phyloP scores from a whole-genome alignment of 2,113 vertebrate genomes.

The Pelobates fuscus region DNA sequence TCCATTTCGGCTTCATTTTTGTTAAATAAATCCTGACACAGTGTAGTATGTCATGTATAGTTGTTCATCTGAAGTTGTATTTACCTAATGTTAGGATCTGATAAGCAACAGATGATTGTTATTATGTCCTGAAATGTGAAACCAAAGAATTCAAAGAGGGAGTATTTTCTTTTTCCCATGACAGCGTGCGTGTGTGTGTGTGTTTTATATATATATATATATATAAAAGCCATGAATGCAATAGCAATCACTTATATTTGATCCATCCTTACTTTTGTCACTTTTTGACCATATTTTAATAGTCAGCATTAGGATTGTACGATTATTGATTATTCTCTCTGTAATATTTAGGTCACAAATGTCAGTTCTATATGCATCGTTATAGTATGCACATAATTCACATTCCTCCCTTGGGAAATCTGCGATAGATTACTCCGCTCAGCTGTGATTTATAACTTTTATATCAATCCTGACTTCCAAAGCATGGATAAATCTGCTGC shows the following conservation, averaged over 20 bases:
- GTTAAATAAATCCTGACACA: too few relatives aligned
- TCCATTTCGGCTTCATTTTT: too few relatives aligned
- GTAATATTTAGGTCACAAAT: conserved; percentile 55
- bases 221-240: not conserved
- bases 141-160: too few relatives aligned
- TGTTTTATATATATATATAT: not conserved
- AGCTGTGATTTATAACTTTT: conserved; percentile 65
- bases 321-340: conserved; percentile 44
- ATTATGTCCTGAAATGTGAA: too few relatives aligned
- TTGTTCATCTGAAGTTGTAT: too few relatives aligned
- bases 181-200: too few relatives aligned
- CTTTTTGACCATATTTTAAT: not conserved
- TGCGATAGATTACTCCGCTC: conserved; percentile 60
- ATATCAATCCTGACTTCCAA: conserved; percentile 62
- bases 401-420: conserved; percentile 64
- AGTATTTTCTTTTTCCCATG: too few relatives aligned
- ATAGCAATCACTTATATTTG: not conserved
- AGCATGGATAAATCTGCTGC: conserved; percentile 62
- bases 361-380: conserved; percentile 48
- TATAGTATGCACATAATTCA: conserved; percentile 58
- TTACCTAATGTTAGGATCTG: too few relatives aligned
- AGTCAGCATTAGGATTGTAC: not conserved
- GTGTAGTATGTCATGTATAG: too few relatives aligned
- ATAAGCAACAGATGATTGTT: too few relatives aligned
- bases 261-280: too few relatives aligned